phyloP scores from a whole-genome alignment of 1,140 invertebrate species.

The Macrocentrus cingulum region DNA sequence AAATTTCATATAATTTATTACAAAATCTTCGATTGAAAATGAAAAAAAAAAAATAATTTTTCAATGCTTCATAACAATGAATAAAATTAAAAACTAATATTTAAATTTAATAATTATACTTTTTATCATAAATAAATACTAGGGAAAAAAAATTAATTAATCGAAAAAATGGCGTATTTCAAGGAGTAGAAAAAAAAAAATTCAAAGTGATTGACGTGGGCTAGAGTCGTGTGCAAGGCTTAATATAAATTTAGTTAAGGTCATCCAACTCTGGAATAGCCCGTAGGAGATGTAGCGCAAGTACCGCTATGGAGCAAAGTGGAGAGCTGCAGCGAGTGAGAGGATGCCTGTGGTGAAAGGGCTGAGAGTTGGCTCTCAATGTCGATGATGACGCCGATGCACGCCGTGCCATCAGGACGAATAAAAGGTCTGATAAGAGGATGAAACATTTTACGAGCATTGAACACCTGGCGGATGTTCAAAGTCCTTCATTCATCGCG shows the following conservation, averaged over 20 bases:
- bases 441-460: conserved; percentile 13
- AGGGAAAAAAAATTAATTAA: too few species aligned
- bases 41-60: too few species aligned
- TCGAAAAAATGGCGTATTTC: too few species aligned
- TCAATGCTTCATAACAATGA: too few species aligned
- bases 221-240: not conserved
- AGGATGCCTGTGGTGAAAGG: conserved; percentile 9
- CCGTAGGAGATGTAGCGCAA: conserved; percentile 15
- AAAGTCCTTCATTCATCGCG: not conserved
- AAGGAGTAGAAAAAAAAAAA: not conserved
- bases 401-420: not conserved
- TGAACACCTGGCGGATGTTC: conserved; percentile 21
- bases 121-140: too few species aligned
- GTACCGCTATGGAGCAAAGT: conserved; percentile 20
- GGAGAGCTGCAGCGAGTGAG: not conserved
- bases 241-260: conserved; percentile 15
- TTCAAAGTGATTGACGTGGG: not conserved
- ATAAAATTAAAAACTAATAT: too few species aligned
- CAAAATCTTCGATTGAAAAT: too few species aligned
- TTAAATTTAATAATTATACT: too few species aligned
- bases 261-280: conserved; percentile 26
- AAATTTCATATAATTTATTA: too few species aligned
- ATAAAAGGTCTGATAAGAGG: conserved; percentile 17
- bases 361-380: conserved; percentile 6
- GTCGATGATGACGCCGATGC: conserved; percentile 5